Base-by-base conservation (phyloP, 2,113 vertebrate genomes). In the Corydoras maculifer region DNA sequence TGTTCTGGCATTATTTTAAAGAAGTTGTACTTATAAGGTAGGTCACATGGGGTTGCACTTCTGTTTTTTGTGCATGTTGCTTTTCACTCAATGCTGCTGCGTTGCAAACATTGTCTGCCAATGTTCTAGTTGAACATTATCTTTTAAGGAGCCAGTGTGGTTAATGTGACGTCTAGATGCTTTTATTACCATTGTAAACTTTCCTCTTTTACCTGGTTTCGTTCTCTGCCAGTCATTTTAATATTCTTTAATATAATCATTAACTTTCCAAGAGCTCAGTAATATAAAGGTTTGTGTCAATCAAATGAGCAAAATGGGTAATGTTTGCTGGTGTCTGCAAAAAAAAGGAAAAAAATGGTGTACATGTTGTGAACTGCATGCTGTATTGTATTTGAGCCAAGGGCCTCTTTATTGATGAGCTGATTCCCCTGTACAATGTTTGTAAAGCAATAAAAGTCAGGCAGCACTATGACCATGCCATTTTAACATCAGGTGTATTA, bases 401-500 rank as follows among this genome's bases (percentile, higher is more conserved):
- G 79, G 80, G 81, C 74, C 61, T 59, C 72, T 43, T n/a, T 88
- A 82, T 89, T 87, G 83, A 87, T 85, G 80, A 85, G 78, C 15
- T 73, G 81, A 81, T 64, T 43, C 35, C 78, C 79, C 74, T 65
- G 75, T 80, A 82, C 73, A 79, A 82, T 87, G 83, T 84, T 79
- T 79, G 80, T 65, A 72, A 53, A 75, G 82, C 82, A 81, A 80
- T 90, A 88, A 90, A 89, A 79, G 35, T 54, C 65, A 72, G 61
- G 58, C 68, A 67, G 66, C 48, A 58, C 50, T 54, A 65, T 54
- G 49, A 71, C 58, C 65, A 65, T 50, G 59, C 54, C 49, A 73
- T 80, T 72, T 69, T 78, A 78, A 68, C 5, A 29, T 49, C 18
- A 68, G 18, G 64, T 62, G 78, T 65, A 83, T 87, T 89, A 85